These are phyloP conservation scores for Chelon auratus DNA, from an alignment of 2,797 vertebrate genomes.

Conservation along the genomic window DNA sequence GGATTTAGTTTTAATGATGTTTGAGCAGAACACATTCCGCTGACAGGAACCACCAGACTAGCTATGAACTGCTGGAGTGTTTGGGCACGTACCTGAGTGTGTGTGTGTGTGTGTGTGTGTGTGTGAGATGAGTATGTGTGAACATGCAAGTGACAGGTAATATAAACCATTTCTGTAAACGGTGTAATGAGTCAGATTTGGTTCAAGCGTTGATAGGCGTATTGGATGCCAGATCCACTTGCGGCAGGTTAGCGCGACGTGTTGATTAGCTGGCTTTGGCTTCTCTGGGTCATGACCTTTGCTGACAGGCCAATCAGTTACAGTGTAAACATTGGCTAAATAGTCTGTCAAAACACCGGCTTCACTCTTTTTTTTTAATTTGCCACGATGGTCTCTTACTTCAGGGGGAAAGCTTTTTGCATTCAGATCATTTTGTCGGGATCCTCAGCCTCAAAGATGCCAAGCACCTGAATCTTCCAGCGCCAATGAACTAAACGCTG, in stretches of 20 bases:
- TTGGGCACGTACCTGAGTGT: not conserved
- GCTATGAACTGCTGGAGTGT: conserved; percentile 20
- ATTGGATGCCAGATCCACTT: conserved; percentile 70
- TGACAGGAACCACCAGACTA: conserved; percentile 51
- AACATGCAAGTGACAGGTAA: conserved; percentile 55
- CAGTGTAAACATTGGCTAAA: conserved; percentile 56
- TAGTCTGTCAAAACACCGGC: conserved; percentile 37
- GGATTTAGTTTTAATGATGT: conserved; percentile 67
- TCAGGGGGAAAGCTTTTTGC: conserved; percentile 17
- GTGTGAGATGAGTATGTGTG: conserved; percentile 32
- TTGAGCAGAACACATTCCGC: conserved; percentile 55
- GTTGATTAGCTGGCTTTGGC: conserved; percentile 63
- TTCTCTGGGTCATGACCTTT: conserved; percentile 73
- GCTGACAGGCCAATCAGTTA: conserved; percentile 71
- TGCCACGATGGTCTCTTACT: conserved; percentile 14
- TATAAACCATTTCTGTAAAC: conserved; percentile 71
- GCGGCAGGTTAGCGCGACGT: conserved; percentile 51
- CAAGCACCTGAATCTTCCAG: not conserved
- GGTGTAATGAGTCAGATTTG: conserved; percentile 62
- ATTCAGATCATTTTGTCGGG: conserved; percentile 16
- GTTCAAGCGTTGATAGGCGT: conserved; percentile 55
- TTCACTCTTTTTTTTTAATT: conserved; percentile 55
- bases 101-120: conserved; percentile 3
- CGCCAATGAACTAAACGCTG: conserved; percentile 16
- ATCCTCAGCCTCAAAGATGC: not conserved